A percentile compares a stretch with the other conserved stretches of the same genome.
Evolutionary conservation across 2,888 invertebrate species (phyloP).

Genomic region (Phania funesta): DNA sequence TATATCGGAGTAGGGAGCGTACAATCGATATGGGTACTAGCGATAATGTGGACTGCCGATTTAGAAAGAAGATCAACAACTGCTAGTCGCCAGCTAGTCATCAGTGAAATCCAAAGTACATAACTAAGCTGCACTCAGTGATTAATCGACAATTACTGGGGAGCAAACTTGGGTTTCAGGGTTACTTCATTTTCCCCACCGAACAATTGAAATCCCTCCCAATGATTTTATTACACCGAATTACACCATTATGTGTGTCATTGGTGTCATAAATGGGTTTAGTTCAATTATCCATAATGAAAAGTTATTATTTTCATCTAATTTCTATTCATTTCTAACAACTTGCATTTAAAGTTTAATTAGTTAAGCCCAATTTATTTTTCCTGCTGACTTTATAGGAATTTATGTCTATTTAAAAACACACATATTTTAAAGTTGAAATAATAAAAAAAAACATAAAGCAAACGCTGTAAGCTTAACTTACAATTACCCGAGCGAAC

Average conservation of each 20-base stretch:
- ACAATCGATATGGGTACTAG: no score
- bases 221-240: not conserved
- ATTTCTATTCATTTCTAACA: not conserved
- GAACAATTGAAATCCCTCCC: no score
- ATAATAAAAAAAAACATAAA: not conserved
- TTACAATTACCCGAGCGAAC: not conserved
- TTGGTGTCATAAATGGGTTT: not conserved
- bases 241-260: not conserved
- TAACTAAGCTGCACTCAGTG: no score
- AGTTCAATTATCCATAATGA: not conserved
- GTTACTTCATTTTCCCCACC: no score
- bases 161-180: no score
- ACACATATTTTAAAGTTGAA: constrained; percentile 13
- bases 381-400: constrained; percentile 33
- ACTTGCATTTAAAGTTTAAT: constrained; percentile 55
- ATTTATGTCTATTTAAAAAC: constrained; percentile 44
- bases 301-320: not conserved
- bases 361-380: constrained; percentile 46
- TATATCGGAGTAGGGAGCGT: no score
- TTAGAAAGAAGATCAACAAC: no score
- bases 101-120: no score
- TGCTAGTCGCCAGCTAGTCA: no score
- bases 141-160: no score
- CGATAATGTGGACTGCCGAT: no score
- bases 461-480: not conserved